Evolutionary conservation across 2,113 vertebrate species (phyloP).

Genomic region (Ranitomeya imitator): DNA sequence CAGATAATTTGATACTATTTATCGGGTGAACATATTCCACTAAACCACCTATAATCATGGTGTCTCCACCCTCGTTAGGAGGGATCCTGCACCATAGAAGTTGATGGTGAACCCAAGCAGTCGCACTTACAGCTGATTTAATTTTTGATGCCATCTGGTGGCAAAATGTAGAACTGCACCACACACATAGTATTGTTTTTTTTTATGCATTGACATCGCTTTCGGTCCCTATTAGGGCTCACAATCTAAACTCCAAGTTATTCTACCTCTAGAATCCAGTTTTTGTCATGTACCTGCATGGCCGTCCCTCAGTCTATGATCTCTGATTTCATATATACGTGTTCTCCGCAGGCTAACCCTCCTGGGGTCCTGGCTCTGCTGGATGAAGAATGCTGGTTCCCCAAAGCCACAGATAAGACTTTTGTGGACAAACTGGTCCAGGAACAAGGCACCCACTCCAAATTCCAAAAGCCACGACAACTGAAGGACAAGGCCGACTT

Average conservation of each 20-base stretch:
- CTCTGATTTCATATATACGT: not conserved
- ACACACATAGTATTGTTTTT: not conserved
- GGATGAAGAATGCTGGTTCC: slow-evolving; percentile 99
- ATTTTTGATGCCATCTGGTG: not conserved
- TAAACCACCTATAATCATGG: not conserved
- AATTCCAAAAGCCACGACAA: slow-evolving; percentile 95
- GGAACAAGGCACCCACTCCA: slow-evolving; percentile 94
- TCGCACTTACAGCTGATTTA: not conserved
- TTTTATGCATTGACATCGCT: not conserved
- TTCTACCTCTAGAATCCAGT: not conserved
- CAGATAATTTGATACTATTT: not conserved
- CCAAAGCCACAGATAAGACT: slow-evolving; percentile 96
- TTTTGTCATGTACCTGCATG: not conserved
- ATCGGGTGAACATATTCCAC: not conserved
- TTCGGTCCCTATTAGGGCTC: too few species aligned
- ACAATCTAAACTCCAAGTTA: too few species aligned
- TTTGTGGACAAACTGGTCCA: slow-evolving; percentile 96
- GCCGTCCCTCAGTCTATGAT: not conserved
- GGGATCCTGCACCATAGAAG: not conserved
- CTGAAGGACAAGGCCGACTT: slow-evolving; percentile 98
- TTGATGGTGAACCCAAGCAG: not conserved
- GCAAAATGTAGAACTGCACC: not conserved
- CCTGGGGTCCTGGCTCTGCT: slow-evolving; percentile 92
- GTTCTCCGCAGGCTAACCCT: slow-evolving; percentile 82
- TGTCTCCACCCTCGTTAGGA: not conserved